Percentiles rank a stretch among this genome's conserved stretches.
Conservation (phyloP, 2,797 vertebrate species). For the Cyclura pinguis region DNA sequence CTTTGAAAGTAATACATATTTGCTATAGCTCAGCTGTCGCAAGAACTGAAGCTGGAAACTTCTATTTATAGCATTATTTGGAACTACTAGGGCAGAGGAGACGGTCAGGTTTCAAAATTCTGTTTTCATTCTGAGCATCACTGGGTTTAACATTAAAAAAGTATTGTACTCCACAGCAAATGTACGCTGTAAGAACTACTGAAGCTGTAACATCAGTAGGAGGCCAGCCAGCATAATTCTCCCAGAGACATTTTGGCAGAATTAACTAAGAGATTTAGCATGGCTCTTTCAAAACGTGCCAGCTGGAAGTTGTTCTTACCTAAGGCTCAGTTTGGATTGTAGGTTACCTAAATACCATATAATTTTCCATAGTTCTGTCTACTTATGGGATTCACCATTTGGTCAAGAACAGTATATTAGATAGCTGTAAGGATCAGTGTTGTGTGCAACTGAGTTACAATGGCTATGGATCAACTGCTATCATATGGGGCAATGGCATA, state of each 20-base stretch:
- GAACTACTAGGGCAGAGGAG: background rate
- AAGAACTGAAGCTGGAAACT: background rate
- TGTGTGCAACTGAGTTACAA: background rate
- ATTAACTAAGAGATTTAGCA: background rate
- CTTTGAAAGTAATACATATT: background rate
- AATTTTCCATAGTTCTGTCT: background rate
- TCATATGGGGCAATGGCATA: background rate
- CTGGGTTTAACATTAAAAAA: background rate
- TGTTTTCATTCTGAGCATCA: background rate
- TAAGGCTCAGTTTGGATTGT: background rate
- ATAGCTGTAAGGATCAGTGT: background rate
- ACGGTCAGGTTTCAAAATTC: background rate
- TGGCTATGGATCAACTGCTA: background rate
- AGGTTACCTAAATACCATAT: background rate
- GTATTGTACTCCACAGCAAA: background rate
- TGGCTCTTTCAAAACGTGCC: background rate
- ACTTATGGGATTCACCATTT: background rate
- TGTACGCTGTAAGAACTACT: background rate
- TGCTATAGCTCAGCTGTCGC: background rate
- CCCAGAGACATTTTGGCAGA: background rate
- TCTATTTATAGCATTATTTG: no score
- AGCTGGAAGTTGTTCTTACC: background rate
- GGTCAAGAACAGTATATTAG: background rate
- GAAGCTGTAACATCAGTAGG: background rate
- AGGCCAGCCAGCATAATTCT: background rate